Evolutionary conservation across 30 jellyfish, hydroid and myxozoan species (phyloP), one percentile per base, ranked within the genome.

Genomic region (Aurelia coerulea): DNA sequence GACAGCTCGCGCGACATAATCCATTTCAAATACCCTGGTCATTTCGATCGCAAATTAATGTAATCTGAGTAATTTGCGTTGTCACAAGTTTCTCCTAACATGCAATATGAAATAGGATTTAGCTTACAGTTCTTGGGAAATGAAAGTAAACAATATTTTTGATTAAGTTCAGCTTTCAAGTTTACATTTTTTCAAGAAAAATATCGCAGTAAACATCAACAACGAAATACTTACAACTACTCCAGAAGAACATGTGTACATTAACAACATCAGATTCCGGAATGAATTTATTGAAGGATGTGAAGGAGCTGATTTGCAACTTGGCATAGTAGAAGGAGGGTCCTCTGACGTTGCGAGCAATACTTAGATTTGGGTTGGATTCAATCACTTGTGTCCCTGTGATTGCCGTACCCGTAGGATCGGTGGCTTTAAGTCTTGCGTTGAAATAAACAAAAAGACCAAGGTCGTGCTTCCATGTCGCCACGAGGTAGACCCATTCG

Each of bases 291-390:
- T 87, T 67, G 83, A 91, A 96, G 6, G 98, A 83, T 56, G 98
- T 96, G 83, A 96, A 90, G 33, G 98, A 96, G 81, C 98, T 88
- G 56, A 89, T 85, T 29, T 79, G 17, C 75, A 94, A 78, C 72
- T 86, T 50, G 19, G 92, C 97, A 79, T 79, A 91, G 53, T 72
- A 68, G 90, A 76, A 83, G 17, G 98, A 70, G 18, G 97, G 98
- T 5, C 99, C 99, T 14, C 91, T 95, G 73, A 94, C 90, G 73
- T 89, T 94, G 14, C 99, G 89, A 12, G 97, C 99, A 65, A 94
- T 94, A 75, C 97, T 89, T 73, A 94, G 85, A 76, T 94, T 94
- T 31, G 99, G 99, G 67, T 90, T 94, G 23, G 94, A 90, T 50
- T 94, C 97, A 18, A 75, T 76, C 29, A 76, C 87, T 65, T 84